Percentiles rank a stretch among this genome's conserved stretches.
These are phyloP conservation scores for Pavo muticus DNA, from an alignment of 2,113 vertebrate species.

Conservation along the genomic window DNA sequence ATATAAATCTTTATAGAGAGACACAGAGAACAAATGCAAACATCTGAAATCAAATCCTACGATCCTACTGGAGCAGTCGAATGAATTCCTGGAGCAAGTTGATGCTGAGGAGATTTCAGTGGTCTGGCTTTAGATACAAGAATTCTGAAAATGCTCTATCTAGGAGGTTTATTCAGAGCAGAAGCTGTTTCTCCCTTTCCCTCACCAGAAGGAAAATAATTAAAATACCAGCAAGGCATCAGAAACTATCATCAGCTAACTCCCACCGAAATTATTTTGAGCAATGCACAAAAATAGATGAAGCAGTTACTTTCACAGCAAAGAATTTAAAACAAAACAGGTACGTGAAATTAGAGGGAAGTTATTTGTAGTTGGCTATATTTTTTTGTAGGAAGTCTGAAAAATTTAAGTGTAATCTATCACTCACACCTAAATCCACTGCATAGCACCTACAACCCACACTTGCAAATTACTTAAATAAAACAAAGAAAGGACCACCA, in stretches of 20 bases:
- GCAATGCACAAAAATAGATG: slow-evolving; percentile 47
- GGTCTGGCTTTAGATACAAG: neutral
- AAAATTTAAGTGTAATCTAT: slow-evolving; percentile 2
- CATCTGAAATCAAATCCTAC: slow-evolving; percentile 14
- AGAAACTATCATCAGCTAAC: slow-evolving; percentile 55
- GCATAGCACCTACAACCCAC: neutral
- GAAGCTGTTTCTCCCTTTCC: neutral
- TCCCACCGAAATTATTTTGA: slow-evolving; percentile 65
- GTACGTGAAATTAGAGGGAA: neutral
- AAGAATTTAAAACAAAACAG: slow-evolving; percentile 21
- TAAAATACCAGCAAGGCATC: slow-evolving; percentile 49
- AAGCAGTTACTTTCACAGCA: slow-evolving; percentile 26
- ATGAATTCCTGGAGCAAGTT: slow-evolving; percentile 18
- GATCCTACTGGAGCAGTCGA: neutral
- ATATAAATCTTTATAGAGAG: neutral
- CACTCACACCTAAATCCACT: neutral
- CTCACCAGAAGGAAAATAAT: slow-evolving; percentile 36
- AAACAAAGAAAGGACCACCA: neutral
- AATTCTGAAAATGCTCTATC: slow-evolving; percentile 15
- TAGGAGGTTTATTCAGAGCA: slow-evolving; percentile 28
- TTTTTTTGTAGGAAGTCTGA: neutral
- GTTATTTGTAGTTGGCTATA: neutral
- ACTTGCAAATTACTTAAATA: neutral
- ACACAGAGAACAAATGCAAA: slow-evolving; percentile 1
- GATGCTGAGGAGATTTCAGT: slow-evolving; percentile 10